Conservation (phyloP, 2,113 vertebrate species). For the Sturnira hondurensis region DNA sequence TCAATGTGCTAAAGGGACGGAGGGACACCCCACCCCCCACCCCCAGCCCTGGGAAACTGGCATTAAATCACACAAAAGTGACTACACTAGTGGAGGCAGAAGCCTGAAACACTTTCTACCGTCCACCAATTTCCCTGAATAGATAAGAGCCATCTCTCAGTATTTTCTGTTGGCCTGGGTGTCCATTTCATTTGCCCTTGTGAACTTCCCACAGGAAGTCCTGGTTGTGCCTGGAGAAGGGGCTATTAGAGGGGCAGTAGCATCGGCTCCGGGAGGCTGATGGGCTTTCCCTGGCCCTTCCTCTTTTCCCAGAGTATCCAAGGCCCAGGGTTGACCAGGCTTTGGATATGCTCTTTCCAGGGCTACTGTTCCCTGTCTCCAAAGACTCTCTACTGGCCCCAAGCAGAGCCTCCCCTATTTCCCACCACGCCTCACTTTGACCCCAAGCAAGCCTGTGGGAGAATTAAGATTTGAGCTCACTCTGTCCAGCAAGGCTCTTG, state of each 20-base stretch:
- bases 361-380: not conserved
- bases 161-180: slow-evolving; percentile 45
- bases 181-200: not conserved
- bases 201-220: slow-evolving; percentile 48
- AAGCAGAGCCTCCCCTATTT: not conserved
- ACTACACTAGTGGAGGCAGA: not conserved
- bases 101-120: slow-evolving; percentile 35
- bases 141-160: slow-evolving; percentile 74
- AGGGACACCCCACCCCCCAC: not conserved
- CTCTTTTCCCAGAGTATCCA: not conserved
- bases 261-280: not conserved
- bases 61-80: not conserved
- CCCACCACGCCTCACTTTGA: not conserved
- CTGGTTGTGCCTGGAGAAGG: slow-evolving; percentile 70
- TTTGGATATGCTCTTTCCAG: not conserved
- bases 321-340: not conserved
- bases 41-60: not conserved
- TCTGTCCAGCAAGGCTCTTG: not conserved
- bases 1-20: not conserved
- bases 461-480: not conserved
- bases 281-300: not conserved
- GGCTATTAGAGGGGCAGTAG: slow-evolving; percentile 58
- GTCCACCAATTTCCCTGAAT: slow-evolving; percentile 22
- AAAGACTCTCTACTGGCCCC: not conserved
- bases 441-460: not conserved